Evolutionary conservation across 2,888 invertebrate species (phyloP), one percentile per base, ranked within the genome.

Genomic region (Lypha dubia): DNA sequence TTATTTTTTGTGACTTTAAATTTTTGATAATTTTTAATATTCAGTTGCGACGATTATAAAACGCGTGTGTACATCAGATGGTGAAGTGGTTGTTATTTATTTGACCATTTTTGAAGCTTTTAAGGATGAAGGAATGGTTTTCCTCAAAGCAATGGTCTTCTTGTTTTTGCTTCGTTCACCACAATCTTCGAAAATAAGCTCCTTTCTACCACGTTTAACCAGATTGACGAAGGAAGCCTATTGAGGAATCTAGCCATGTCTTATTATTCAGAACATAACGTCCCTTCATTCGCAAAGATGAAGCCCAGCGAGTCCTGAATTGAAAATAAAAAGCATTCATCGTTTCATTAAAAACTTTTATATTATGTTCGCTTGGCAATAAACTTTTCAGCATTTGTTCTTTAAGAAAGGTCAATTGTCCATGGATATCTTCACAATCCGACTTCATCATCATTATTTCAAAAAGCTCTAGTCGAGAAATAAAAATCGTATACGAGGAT

Each of bases 401-500:
- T 70, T 70, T 41, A 56, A 46, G 67, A 67, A 67, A 70, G 24
- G 51, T 41, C 13, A 70, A 70, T 70, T 70, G 38, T 70, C 22
- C 53, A 70, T 56, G 35, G 38, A 70, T 56, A 56, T 56, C 56
- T 41, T 53, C 56, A 70, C 56, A 70, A 70, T 70, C 24, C n/a
- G 38, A 41, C 70, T 56, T 71, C 56, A 56, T n/a, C n/a, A n/a
- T 71, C 53, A 58, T 70, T 53, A 53, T 68, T 68, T 68, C 38
- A 53, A 68, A 68, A 53, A 53, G 22, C 51, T 68, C 49, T 35
- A 38, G 53, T 68, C 22, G 22, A 38, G 67, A 41, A 70, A 56
- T 38, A 56, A 70, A 70, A 70, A 70, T 70, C 44, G 22, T 70
- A 41, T 56, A 44, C 56, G 68, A 68, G 38, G 68, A 53, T 53